Percentiles rank a stretch among this genome's conserved stretches.
Evolutionary conservation across 2,797 vertebrate genomes (phyloP).

Genomic region (Leuciscus waleckii): DNA sequence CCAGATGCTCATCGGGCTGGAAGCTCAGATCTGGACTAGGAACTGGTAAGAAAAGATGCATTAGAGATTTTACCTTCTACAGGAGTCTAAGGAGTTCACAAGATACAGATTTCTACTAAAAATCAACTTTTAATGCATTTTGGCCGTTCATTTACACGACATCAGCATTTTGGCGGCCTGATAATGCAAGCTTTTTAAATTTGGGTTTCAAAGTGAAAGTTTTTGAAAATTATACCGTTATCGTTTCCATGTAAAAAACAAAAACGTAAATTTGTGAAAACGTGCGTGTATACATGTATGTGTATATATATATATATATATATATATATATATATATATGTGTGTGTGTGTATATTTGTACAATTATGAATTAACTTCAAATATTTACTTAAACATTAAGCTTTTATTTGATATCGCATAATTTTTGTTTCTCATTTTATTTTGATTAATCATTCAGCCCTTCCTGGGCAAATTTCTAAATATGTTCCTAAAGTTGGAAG

Average conservation of each 20-base stretch:
- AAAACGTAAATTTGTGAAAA: too few relatives aligned
- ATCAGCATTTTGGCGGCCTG: neutral
- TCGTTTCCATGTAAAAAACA: neutral
- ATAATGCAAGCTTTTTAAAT: neutral
- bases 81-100: neutral
- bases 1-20: constrained; percentile 87
- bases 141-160: too few relatives aligned
- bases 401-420: too few relatives aligned
- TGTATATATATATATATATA: too few relatives aligned
- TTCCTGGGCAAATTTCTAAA: neutral
- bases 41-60: constrained; percentile 70
- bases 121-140: neutral
- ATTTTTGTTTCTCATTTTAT: neutral
- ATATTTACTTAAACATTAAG: too few relatives aligned
- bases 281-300: too few relatives aligned
- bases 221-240: too few relatives aligned
- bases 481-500: neutral
- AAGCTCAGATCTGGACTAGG: constrained; percentile 91
- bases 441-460: neutral
- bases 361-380: too few relatives aligned
- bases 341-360: too few relatives aligned
- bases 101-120: neutral
- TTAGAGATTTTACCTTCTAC: neutral
- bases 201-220: neutral
- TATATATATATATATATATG: too few relatives aligned